Conservation (phyloP, 2,113 vertebrate species). For the Steatornis caripensis region DNA sequence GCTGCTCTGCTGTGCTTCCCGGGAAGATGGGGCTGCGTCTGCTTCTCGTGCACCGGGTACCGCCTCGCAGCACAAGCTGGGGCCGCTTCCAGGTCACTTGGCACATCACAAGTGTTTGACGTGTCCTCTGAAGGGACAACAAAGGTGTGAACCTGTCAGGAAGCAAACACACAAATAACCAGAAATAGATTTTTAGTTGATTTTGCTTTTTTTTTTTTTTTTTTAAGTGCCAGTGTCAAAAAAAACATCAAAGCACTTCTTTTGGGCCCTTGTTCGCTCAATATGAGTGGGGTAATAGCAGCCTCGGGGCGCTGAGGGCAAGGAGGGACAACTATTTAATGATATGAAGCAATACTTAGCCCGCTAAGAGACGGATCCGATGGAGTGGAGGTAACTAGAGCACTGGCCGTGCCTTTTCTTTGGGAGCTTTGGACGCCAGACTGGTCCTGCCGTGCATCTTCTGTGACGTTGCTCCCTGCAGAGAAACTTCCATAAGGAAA, state of each 20-base stretch:
- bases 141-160: constrained; percentile 38
- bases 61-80: not conserved
- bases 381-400: not conserved
- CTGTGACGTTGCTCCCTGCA: not conserved
- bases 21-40: not conserved
- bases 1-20: not conserved
- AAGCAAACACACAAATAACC: not conserved
- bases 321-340: not conserved
- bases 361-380: not conserved
- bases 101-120: constrained; percentile 1
- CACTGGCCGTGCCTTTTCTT: not conserved
- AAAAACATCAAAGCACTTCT: not conserved
- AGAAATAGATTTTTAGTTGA: not conserved
- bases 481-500: constrained; percentile 48
- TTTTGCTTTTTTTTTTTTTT: not conserved
- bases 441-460: not conserved
- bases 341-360: not conserved
- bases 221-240: not conserved
- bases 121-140: constrained; percentile 12
- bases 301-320: too few species aligned
- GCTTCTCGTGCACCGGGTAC: not conserved
- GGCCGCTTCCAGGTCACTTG: constrained; percentile 30
- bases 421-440: not conserved
- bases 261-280: not conserved
- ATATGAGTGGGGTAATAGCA: not conserved